Conservation (phyloP, 53 echinoderm and acorn worm genomes). For the Zoroaster sp. region DNA sequence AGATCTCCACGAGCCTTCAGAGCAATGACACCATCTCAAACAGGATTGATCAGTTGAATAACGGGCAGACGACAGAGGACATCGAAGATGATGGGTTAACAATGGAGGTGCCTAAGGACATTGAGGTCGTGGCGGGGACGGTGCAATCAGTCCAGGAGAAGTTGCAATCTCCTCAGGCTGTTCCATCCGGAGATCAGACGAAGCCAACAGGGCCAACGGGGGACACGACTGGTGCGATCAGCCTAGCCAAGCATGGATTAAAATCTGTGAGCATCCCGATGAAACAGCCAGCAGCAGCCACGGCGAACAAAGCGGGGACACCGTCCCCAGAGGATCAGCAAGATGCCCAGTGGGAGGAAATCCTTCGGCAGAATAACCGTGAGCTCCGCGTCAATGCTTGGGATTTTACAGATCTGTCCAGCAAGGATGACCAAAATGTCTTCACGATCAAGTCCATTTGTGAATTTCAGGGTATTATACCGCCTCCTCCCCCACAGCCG, state of each 20-base stretch:
- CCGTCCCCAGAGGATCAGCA: constrained; percentile 25
- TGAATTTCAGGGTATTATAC: neutral
- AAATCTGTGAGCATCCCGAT: constrained; percentile 34
- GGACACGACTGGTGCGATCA: constrained; percentile 74
- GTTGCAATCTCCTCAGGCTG: constrained; percentile 62
- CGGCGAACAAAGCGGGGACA: neutral
- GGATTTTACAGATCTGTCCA: constrained; percentile 86
- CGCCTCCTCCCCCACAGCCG: constrained; percentile 68
- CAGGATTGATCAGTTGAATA: constrained; percentile 66
- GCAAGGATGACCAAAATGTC: constrained; percentile 83
- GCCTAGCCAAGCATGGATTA: constrained; percentile 69
- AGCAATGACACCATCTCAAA: constrained; percentile 56
- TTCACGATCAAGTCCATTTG: constrained; percentile 25
- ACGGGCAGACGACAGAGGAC: constrained; percentile 45
- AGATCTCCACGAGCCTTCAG: constrained; percentile 62
- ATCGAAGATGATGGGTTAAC: constrained; percentile 46
- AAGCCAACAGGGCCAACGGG: constrained; percentile 59
- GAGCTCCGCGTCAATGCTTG: constrained; percentile 84
- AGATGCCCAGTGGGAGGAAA: constrained; percentile 64
- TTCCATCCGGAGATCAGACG: constrained; percentile 28
- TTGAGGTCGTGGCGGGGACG: constrained; percentile 45
- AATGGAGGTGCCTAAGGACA: constrained; percentile 33
- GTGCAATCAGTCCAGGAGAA: constrained; percentile 83
- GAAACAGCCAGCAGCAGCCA: neutral
- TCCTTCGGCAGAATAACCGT: constrained; percentile 74